These are phyloP conservation scores for Ciconia stormi DNA, from an alignment of 2,113 vertebrate genomes.

Conservation along the genomic window DNA sequence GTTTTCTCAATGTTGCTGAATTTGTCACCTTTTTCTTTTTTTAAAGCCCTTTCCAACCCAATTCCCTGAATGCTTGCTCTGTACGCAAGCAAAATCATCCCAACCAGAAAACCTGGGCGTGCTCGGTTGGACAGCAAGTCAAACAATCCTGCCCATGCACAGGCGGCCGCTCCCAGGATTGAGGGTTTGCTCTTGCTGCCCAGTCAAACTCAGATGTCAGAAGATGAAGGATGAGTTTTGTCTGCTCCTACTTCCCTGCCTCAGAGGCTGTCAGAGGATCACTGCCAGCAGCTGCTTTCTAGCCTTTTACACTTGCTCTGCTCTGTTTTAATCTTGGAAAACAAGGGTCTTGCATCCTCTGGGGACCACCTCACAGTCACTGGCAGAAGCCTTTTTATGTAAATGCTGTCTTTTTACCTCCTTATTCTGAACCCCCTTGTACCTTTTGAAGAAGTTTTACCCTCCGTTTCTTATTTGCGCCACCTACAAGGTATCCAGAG, in stretches of 20 bases:
- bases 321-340: not conserved
- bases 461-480: not conserved
- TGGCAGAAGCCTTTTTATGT: not conserved
- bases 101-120: not conserved
- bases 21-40: not conserved
- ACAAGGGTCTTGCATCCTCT: not conserved
- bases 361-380: not conserved
- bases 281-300: not conserved
- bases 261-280: not conserved
- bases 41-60: not conserved
- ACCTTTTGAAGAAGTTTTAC: not conserved
- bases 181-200: not conserved
- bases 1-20: not conserved
- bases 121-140: not conserved
- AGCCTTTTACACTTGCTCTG: not conserved
- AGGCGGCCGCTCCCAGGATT: rapidly evolving
- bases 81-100: not conserved
- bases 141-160: not conserved
- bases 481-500: not conserved
- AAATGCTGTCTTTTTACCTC: not conserved
- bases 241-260: not conserved
- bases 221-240: not conserved
- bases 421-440: not conserved
- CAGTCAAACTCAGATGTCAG: not conserved
- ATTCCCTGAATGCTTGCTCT: not conserved